Conservation (phyloP, 2,888 invertebrate genomes). For the Drosophila kuntzei region DNA sequence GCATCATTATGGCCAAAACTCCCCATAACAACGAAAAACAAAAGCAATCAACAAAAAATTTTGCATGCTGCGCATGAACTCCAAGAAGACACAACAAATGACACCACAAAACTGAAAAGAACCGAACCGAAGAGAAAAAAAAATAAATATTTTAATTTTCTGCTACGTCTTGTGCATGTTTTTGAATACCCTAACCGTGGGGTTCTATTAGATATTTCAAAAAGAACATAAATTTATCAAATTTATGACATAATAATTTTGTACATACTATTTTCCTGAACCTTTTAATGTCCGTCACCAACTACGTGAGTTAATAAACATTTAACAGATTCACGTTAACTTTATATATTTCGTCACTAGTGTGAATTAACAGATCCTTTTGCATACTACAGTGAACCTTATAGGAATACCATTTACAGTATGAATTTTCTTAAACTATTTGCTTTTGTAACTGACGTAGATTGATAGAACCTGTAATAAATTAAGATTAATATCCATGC, state of each 20-base stretch:
- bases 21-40: slow-evolving; percentile 1
- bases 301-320: not conserved
- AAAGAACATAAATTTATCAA: not conserved
- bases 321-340: not conserved
- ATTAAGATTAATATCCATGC: no score
- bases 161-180: slow-evolving; percentile 44
- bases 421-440: not conserved
- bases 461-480: not conserved
- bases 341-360: not conserved
- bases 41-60: slow-evolving; percentile 36
- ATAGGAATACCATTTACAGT: no score
- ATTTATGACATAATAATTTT: no score
- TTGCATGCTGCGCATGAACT: slow-evolving; percentile 70
- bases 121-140: slow-evolving; percentile 43
- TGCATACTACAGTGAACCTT: no score
- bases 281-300: not conserved
- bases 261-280: not conserved
- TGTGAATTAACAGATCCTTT: no score
- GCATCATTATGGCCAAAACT: slow-evolving; percentile 20
- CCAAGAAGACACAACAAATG: slow-evolving; percentile 63
- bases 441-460: not conserved
- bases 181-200: slow-evolving; percentile 34
- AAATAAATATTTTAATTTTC: slow-evolving; percentile 63
- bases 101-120: slow-evolving; percentile 59
- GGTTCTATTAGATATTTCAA: not conserved